A percentile compares a stretch with the other conserved stretches of the same genome.
phyloP scores from a whole-genome alignment of 2,113 vertebrate species.

The Chionis minor region DNA sequence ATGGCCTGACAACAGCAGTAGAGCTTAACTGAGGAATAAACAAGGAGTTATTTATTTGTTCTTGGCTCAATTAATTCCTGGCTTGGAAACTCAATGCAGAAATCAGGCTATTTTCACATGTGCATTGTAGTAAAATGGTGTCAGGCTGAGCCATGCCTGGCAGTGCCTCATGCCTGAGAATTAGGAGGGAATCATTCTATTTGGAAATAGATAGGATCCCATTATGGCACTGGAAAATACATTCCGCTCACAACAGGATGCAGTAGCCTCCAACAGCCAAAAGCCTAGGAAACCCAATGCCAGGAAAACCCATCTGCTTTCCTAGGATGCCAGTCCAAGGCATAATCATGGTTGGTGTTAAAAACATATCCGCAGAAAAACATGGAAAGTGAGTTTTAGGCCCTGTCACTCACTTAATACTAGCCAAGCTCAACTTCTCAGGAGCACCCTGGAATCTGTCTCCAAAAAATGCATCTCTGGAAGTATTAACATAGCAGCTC shows the following conservation, averaged over 20 bases:
- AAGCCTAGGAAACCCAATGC: not conserved
- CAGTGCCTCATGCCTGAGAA: not conserved
- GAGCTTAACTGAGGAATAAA: slow-evolving; percentile 47
- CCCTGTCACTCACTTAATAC: not conserved
- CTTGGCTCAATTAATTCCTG: slow-evolving; percentile 43
- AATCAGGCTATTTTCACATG: slow-evolving; percentile 7
- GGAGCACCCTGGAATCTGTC: not conserved
- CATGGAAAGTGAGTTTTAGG: not conserved
- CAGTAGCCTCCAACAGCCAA: slow-evolving; percentile 20
- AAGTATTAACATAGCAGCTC: not conserved
- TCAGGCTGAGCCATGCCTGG: slow-evolving; percentile 13
- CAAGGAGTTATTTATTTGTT: slow-evolving; percentile 53
- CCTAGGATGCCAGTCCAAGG: slow-evolving; percentile 1
- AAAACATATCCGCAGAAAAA: slow-evolving; percentile 41
- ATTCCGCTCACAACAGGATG: not conserved
- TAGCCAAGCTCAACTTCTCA: not conserved
- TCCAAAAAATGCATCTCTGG: not conserved
- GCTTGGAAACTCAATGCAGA: not conserved
- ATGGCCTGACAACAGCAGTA: slow-evolving; percentile 24
- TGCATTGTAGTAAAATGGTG: not conserved
- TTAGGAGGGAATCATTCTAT: slow-evolving; percentile 6
- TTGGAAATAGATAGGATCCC: slow-evolving; percentile 21
- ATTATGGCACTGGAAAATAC: not conserved
- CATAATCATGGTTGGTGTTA: not conserved
- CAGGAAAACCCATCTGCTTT: slow-evolving; percentile 59